Evolutionary conservation across 2,888 invertebrate genomes (phyloP).

Genomic region (Eurytoma adleriae): DNA sequence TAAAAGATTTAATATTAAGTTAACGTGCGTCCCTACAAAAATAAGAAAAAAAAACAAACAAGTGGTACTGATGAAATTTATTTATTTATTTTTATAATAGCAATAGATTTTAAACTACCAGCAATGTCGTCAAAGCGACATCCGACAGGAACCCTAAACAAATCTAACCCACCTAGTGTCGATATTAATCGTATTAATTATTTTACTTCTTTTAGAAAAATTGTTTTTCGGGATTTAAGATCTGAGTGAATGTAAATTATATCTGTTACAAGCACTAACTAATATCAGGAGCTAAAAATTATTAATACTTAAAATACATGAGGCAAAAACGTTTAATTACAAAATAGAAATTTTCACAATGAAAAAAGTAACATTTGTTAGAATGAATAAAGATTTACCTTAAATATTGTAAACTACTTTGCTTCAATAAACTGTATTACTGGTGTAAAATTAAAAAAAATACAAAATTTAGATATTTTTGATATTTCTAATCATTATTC

Average conservation of each 20-base stretch:
- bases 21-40: slow-evolving; percentile 49
- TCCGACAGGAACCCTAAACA: slow-evolving; percentile 42
- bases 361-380: neutral
- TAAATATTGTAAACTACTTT: no score
- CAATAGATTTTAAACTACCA: slow-evolving; percentile 52
- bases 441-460: no score
- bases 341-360: neutral
- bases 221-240: slow-evolving; percentile 34
- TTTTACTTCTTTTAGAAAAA: slow-evolving; percentile 48
- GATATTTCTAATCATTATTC: slow-evolving; percentile 39
- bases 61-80: slow-evolving; percentile 59
- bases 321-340: neutral
- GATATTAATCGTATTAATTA: slow-evolving; percentile 36
- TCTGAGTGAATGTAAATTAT: no score
- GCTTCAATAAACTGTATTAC: no score
- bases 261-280: neutral
- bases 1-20: slow-evolving; percentile 25
- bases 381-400: slow-evolving; percentile 16
- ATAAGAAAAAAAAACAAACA: slow-evolving; percentile 50
- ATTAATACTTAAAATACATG: slow-evolving; percentile 10
- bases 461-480: no score
- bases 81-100: slow-evolving; percentile 56
- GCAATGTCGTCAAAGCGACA: slow-evolving; percentile 31
- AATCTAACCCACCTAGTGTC: slow-evolving; percentile 15
- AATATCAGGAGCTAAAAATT: neutral